These are phyloP conservation scores for Emys orbicularis DNA, from an alignment of 2,797 vertebrate genomes.

Conservation along the genomic window DNA sequence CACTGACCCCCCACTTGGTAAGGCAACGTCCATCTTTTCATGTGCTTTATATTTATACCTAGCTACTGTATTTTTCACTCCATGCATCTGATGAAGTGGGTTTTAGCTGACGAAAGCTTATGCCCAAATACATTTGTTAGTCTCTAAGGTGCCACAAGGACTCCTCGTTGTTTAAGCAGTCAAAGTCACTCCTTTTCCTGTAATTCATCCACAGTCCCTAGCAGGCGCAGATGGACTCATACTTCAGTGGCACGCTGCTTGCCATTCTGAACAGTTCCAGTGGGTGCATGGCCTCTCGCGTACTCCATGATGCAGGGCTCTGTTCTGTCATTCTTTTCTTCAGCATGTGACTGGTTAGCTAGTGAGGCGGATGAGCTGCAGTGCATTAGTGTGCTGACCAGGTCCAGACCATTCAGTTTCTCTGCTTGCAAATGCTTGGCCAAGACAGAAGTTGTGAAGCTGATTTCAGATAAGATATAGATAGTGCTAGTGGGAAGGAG, in stretches of 20 bases:
- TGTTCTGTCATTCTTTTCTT: not conserved
- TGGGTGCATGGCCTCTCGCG: not conserved
- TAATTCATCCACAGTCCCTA: not conserved
- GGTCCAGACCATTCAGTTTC: not conserved
- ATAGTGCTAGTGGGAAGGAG: not conserved
- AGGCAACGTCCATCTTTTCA: too few relatives aligned
- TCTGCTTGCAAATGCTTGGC: accelerated
- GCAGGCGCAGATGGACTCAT: not conserved
- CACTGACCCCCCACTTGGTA: too few relatives aligned
- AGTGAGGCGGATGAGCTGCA: not conserved
- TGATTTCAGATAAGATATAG: not conserved
- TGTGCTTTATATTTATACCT: too few relatives aligned
- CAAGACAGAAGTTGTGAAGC: not conserved
- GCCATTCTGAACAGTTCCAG: not conserved
- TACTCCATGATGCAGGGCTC: not conserved
- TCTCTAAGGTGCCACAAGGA: too few relatives aligned
- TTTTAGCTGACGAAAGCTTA: too few relatives aligned
- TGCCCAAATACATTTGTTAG: too few relatives aligned
- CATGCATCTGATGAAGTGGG: too few relatives aligned
- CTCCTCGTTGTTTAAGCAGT: accelerated
- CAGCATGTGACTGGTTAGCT: accelerated
- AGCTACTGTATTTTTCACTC: too few relatives aligned
- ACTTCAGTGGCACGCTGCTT: not conserved
- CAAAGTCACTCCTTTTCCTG: not conserved
- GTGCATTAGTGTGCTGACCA: not conserved